A percentile compares a stretch with the other conserved stretches of the same genome.
Conservation (phyloP, 2,797 vertebrate species). For the Sebastes minor region DNA sequence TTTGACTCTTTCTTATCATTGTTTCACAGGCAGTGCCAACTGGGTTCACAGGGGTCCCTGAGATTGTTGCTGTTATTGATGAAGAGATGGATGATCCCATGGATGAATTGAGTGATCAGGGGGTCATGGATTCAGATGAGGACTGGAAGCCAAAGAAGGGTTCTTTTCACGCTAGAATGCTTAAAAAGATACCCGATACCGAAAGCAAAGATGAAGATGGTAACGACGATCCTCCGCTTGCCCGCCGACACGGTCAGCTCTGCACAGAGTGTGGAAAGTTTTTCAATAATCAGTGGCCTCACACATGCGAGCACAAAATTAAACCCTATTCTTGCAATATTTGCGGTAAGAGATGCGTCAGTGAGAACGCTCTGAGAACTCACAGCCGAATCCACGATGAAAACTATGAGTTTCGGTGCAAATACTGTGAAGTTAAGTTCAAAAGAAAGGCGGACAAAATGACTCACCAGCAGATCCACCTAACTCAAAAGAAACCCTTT, state of each 20-base stretch:
- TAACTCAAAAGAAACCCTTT: slow-evolving; percentile 22
- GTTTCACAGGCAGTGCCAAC: not conserved
- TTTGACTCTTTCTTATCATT: not conserved
- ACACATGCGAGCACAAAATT: slow-evolving; percentile 48
- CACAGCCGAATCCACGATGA: slow-evolving; percentile 48
- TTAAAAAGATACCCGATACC: not conserved
- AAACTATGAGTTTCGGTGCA: slow-evolving; percentile 43
- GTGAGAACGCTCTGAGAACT: slow-evolving; percentile 3
- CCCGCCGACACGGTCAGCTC: slow-evolving; percentile 24
- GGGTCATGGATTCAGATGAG: slow-evolving; percentile 17
- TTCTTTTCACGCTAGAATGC: not conserved
- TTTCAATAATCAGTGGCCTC: slow-evolving; percentile 5
- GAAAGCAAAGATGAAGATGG: not conserved
- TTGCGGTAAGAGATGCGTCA: slow-evolving; percentile 54
- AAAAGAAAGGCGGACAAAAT: slow-evolving; percentile 54
- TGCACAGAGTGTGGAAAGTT: slow-evolving; percentile 61
- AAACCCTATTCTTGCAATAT: slow-evolving; percentile 55
- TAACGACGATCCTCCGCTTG: not conserved
- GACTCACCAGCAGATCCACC: slow-evolving; percentile 34
- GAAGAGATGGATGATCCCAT: slow-evolving; percentile 2
- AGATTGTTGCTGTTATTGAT: not conserved
- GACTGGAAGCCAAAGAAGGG: slow-evolving; percentile 11
- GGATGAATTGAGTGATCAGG: not conserved
- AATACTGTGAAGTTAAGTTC: slow-evolving; percentile 32
- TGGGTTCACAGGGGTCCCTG: not conserved